Percentiles rank a stretch among this genome's conserved stretches.
phyloP scores from a whole-genome alignment of 2,888 invertebrate species.

The Dasypolia templi region DNA sequence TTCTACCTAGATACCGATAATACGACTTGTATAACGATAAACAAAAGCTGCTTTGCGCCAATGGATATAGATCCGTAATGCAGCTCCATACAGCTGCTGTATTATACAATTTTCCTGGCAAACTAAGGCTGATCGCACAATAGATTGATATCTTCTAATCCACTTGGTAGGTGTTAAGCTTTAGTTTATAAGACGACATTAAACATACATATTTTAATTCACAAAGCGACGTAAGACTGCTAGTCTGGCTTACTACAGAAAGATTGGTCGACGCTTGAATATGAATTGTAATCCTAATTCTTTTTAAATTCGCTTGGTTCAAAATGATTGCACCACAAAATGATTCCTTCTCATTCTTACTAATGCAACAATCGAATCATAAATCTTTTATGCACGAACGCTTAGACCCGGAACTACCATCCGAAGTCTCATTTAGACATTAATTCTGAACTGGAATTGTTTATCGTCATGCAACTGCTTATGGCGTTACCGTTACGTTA shows the following conservation, averaged over 20 bases:
- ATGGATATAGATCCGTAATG: not conserved
- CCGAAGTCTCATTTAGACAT: too few species aligned
- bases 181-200: not conserved
- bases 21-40: not conserved
- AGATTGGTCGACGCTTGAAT: not conserved
- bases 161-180: not conserved
- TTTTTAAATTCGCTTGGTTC: not conserved
- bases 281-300: not conserved
- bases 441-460: not conserved
- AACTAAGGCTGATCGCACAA: not conserved
- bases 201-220: not conserved
- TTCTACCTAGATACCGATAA: too few species aligned
- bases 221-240: not conserved
- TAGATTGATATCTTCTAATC: conserved; percentile 2
- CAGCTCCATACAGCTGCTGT: not conserved
- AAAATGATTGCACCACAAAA: not conserved
- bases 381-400: conserved; percentile 11
- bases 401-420: not conserved
- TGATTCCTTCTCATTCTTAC: not conserved
- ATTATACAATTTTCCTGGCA: conserved; percentile 6
- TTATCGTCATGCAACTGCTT: conserved; percentile 1
- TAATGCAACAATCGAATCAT: not conserved
- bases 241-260: not conserved
- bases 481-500: too few species aligned
- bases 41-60: conserved; percentile 8